Base-by-base conservation (phyloP, 2,797 vertebrate species). In the Macroramphosus scolopax region DNA sequence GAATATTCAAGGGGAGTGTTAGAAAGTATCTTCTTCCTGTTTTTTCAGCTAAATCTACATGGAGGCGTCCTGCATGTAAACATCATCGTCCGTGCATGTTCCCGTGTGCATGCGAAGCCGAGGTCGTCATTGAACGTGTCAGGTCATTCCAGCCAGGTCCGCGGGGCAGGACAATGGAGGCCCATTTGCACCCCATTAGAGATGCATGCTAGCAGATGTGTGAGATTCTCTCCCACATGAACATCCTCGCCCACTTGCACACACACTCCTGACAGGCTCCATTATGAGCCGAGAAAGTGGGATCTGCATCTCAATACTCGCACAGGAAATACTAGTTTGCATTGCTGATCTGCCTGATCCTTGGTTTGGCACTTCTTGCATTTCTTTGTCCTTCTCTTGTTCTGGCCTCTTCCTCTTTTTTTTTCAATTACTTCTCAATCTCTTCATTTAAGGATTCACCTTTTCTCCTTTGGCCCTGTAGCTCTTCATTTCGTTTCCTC, bases 241-340 rank as follows among this genome's bases (percentile, higher is more conserved):
- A 46, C 51, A 44, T 63, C 49, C 63, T 56, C 64, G 29, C 53
- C 17, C 26, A 51, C 68, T 10, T 49, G 48, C 51, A 25, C 45
- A 38, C 56, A 25, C 57, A 28, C 66, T 69, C 28, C 59, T 69
- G 60, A 78, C 80, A 77, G 49, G 57, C 49, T 54, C 68, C 72
- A 81, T 83, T 86, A 85, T 82, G 57, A 72, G 68, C 60, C 55
- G 54, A 25, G 47, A 71, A 81, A 80, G 63, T 70, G 31, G 36
- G 66, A 87, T 89, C 86, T 88, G 81, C 87, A 88, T 89, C 68
- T 87, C 74, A 89, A 88, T 89, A 72, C 77, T 53, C 68, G 53
- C 56, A 69, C 69, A 87, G 78, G 85, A 85, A 86, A 78, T 65
- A 67, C 59, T 45, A 65, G 75, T 75, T 82, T 78, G 72, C 57